Evolutionary conservation across 2,113 vertebrate species (phyloP), one percentile per base, ranked within the genome.

Genomic region (Vanacampus margaritifer): DNA sequence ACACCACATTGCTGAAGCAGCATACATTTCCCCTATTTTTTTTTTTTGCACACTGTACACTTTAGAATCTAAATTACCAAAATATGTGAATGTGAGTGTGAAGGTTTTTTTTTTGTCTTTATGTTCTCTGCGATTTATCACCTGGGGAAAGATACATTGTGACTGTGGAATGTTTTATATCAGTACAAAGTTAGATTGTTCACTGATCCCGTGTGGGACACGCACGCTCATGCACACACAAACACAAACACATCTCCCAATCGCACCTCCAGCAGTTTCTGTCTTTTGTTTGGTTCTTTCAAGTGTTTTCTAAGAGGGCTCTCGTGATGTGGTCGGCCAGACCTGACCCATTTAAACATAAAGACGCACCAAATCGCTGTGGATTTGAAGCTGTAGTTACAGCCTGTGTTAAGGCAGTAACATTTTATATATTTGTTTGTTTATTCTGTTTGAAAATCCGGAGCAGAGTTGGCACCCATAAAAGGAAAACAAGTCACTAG

Each of bases 361-460:
- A 80, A 84, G 79, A 79, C 80, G 80, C 79, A 81, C 84, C 81
- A 80, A 71, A 87, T 78, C 83, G 83, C 78, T 76, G 71, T 57
- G 73, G 74, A 72, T 80, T 71, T 77, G 62, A 83, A 70, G 62
- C 71, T 60, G 46, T 41, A 72, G 56, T 54, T 24, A 54, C 58
- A 32, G 67, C 61, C 63, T 46, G 32, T 59, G 70, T 54, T 54
- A 5, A 9, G 51, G n/a, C 51, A 11, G 23, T 51, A 51, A 21
- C 1, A 19, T 21, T 3, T 21, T 51, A 2, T 32, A 32, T 58
- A 23, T 23, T 48, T 21, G 5, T 23, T 43, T 23, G 41, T 6
- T 64, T 61, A 64, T 0, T 36, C 24, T 32, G 37, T 60, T 28
- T 63, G 19, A 68, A 7, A 37, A 81, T 83, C 64, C 74, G 61